Evolutionary conservation across 2,113 vertebrate genomes (phyloP), one percentile per base, ranked within the genome.

Genomic region (Hoplias malabaricus): DNA sequence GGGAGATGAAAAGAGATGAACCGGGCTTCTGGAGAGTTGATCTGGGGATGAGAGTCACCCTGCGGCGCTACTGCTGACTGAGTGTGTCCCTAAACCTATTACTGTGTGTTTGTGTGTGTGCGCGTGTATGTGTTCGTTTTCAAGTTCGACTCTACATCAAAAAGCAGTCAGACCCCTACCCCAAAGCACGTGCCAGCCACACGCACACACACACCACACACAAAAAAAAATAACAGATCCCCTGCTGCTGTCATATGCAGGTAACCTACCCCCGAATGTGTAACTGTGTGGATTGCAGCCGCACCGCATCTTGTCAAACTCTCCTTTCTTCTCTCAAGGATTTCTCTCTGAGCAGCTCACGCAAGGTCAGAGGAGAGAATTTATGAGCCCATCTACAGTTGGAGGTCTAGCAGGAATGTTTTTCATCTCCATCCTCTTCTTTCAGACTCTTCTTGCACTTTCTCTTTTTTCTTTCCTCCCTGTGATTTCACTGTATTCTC

Each of bases 41-140:
- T 34, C 59, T 62, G 29, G 59, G 59, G 59, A 62, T 62, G 59
- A 62, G 59, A 62, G 59, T 62, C 31, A 62, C 29, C 31, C 59
- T 36, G 31, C 59, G 36, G 29, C 29, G 31, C 7, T 62, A 11
- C 9, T 62, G 59, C 48, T 8, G 43, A 48, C 16, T 4, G 29
- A 61, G 27, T 61, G 59, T 16, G 33, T 36, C 31, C 59, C 59
- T 34, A 46, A 48, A 27, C 40, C 27, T 34, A 53, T 54, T 27
- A 34, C 43, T 40, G 42, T 29, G 40, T 27, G 66, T 29, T 40
- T 46, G 66, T 27, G 66, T 46, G 66, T 48, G 66, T 46, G 63
- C 21, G 63, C 38, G 31, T 65, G 31, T 65, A 33, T 65, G 62
- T 65, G 63, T 19, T 5, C 3, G 4, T 48, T 4, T 48, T 19